Conservation (phyloP, 2,888 invertebrate genomes). For the Ophion ellenae region DNA sequence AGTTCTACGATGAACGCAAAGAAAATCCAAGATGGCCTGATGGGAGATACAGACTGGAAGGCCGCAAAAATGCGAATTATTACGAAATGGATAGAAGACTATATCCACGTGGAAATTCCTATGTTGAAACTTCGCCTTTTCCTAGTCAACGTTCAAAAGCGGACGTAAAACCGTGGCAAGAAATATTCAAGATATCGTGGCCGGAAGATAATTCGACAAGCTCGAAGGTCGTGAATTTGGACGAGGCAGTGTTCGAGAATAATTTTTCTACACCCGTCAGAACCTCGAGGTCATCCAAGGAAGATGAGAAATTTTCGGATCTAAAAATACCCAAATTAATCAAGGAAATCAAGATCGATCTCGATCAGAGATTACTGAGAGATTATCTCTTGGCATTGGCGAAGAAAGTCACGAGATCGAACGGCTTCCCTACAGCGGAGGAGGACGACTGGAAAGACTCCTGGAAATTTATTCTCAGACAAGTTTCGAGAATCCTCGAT, state of each 20-base stretch:
- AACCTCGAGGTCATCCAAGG: slow-evolving; percentile 50
- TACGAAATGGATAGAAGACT: slow-evolving; percentile 10
- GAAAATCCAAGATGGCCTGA: slow-evolving; percentile 1
- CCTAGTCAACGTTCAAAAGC: not conserved
- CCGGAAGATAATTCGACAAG: slow-evolving; percentile 14
- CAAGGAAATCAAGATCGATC: slow-evolving; percentile 53
- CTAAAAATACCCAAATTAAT: slow-evolving; percentile 47
- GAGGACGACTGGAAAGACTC: slow-evolving; percentile 47
- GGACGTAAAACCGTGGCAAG: not conserved
- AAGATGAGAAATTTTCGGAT: not conserved
- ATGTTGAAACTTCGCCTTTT: not conserved
- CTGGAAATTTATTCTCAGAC: slow-evolving; percentile 42
- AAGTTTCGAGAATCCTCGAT: slow-evolving; percentile 43
- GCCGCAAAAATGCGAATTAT: slow-evolving; percentile 1
- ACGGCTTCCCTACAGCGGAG: not conserved
- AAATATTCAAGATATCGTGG: slow-evolving; percentile 42
- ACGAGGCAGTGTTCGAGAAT: slow-evolving; percentile 22
- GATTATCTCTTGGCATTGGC: slow-evolving; percentile 45
- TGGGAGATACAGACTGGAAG: not conserved
- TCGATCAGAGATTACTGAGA: slow-evolving; percentile 48
- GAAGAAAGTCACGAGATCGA: slow-evolving; percentile 7
- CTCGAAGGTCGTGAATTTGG: not conserved
- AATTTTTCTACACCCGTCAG: slow-evolving; percentile 33
- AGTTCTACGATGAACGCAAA: not conserved
- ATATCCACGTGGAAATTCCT: slow-evolving; percentile 26